Evolutionary conservation across 2,888 invertebrate genomes (phyloP).

Genomic region (Nemotelus pantherinus): DNA sequence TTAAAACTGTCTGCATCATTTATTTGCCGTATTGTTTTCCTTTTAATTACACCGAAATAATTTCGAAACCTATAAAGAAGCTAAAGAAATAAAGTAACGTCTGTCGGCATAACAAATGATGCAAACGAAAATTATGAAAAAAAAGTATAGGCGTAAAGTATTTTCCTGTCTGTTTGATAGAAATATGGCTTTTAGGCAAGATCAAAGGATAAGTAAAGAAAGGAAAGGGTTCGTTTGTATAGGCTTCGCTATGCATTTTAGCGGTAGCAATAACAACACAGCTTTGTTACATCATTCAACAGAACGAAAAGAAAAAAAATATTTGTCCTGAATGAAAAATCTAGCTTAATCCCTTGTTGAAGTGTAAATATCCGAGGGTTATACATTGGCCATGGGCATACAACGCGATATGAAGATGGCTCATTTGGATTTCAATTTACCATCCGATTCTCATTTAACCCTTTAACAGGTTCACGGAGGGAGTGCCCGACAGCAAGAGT

Average conservation of each 20-base stretch:
- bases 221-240: slow-evolving; percentile 14
- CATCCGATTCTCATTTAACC: slow-evolving; percentile 44
- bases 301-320: slow-evolving; percentile 22
- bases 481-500: slow-evolving; percentile 15
- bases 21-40: neutral
- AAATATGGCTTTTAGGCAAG: slow-evolving; percentile 41
- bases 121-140: slow-evolving; percentile 20
- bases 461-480: slow-evolving; percentile 43
- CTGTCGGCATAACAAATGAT: slow-evolving; percentile 38
- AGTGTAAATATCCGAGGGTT: slow-evolving; percentile 44
- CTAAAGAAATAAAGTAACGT: slow-evolving; percentile 22
- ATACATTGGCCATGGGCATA: slow-evolving; percentile 34
- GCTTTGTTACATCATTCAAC: slow-evolving; percentile 9
- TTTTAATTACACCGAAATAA: slow-evolving; percentile 30
- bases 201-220: slow-evolving; percentile 41
- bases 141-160: slow-evolving; percentile 10
- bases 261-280: slow-evolving; percentile 29
- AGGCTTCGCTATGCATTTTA: slow-evolving; percentile 9
- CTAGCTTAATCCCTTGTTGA: slow-evolving; percentile 33
- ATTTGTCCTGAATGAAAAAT: slow-evolving; percentile 38
- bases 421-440: slow-evolving; percentile 42
- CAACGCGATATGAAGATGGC: slow-evolving; percentile 41
- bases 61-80: neutral
- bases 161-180: slow-evolving; percentile 24
- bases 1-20: neutral